Base-by-base conservation (phyloP, 2,888 invertebrate species). In the Pterobdella sp. region DNA sequence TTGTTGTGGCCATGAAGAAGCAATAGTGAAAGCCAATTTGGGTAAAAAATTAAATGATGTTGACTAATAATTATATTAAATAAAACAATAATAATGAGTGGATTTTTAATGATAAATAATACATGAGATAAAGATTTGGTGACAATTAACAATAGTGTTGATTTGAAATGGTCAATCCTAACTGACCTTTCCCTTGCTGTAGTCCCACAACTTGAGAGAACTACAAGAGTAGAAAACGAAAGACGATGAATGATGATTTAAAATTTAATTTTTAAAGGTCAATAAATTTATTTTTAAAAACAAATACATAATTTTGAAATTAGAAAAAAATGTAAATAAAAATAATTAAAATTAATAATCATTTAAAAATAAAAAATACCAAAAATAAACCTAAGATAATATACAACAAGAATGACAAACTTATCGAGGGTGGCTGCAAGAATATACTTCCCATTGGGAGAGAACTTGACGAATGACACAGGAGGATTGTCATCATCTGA, bases 371-470 rank as follows among this genome's bases (percentile, higher is more conserved):
- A 68, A 4, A 14, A 68, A 3, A 31, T 26, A 7, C 60, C 26
- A 37, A 22, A 52, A 22, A 35, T 31, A n/a, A n/a, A 70, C 18
- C 52, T 34, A 7, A 32, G 56, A 26, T 35, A 56, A 1, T 35
- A 34, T 35, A 10, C 56, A 73, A 52, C 3, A 1, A 69, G 37
- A n/a, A 14, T 18, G 37, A 78, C 80, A 80, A 77, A 86, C 86
- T 96, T 97, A 85, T 99, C 98, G 73, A 99, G 85, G 0, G 98
- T 98, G 10, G 97, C 97, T 26, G 97, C 96, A 77, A 99, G 86
- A 77, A 98, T 97, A 82, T 98, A 98, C 86, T 98, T 99, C 80
- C 98, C 98, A 85, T 98, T 98, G 0, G 98, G 98, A 68, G 97
- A 98, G 86, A 99, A 98, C 84, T 98, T 98, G 0, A 97, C 98